These are phyloP conservation scores for Wasmannia auropunctata DNA, from an alignment of 1,140 invertebrate species.

Conservation along the genomic window DNA sequence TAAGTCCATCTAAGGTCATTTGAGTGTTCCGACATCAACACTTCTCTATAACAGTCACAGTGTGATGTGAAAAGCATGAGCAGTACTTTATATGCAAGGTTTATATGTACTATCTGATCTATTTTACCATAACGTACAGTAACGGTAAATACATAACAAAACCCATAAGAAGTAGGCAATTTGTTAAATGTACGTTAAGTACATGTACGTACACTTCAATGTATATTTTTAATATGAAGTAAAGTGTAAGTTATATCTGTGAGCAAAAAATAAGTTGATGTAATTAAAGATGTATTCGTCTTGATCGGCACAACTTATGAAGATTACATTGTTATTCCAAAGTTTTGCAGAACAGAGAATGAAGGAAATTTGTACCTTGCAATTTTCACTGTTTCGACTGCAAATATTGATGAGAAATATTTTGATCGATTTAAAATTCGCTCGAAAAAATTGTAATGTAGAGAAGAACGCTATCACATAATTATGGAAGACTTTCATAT, in stretches of 20 bases:
- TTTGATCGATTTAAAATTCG: not conserved
- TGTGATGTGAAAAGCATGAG: conserved; percentile 60
- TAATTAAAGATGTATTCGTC: conserved; percentile 62
- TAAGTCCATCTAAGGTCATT: conserved; percentile 41
- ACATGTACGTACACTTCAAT: conserved; percentile 78
- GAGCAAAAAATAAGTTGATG: conserved; percentile 60
- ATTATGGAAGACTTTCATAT: conserved; percentile 1
- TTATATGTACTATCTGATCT: conserved; percentile 75
- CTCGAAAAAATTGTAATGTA: not conserved
- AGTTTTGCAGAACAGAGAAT: conserved; percentile 23
- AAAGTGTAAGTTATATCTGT: conserved; percentile 69
- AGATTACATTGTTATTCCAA: conserved; percentile 24
- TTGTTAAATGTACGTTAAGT: conserved; percentile 75
- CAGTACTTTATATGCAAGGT: conserved; percentile 71
- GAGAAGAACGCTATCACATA: not conserved
- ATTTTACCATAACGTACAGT: conserved; percentile 74
- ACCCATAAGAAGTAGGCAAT: conserved; percentile 68
- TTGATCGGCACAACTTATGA: conserved; percentile 64
- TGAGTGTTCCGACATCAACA: conserved; percentile 49
- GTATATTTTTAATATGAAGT: conserved; percentile 82
- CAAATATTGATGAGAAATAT: not conserved
- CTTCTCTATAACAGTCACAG: conserved; percentile 54
- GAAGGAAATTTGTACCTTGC: not conserved
- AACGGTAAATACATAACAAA: conserved; percentile 71
- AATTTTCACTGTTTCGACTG: not conserved